These are phyloP conservation scores for Holacanthus passer DNA, from an alignment of 2,113 vertebrate genomes.

Conservation along the genomic window DNA sequence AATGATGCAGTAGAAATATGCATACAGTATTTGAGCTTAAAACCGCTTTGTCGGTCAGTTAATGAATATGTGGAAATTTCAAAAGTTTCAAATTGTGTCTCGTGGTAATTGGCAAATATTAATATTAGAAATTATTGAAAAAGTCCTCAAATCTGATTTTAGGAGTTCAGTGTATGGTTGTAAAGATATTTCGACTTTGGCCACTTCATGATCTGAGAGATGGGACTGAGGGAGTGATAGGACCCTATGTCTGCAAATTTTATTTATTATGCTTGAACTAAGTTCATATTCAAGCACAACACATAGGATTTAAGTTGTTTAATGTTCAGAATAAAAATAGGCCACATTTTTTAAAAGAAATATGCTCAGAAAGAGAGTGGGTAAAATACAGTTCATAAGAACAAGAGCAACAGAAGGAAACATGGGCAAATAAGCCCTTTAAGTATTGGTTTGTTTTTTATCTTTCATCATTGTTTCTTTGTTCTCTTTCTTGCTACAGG, in stretches of 20 bases:
- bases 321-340: neutral
- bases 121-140: neutral
- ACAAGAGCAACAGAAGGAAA: neutral
- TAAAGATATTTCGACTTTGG: neutral
- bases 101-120: neutral
- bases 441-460: neutral
- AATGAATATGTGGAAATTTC: neutral
- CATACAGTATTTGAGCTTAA: neutral
- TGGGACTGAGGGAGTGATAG: neutral
- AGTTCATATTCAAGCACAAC: neutral
- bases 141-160: neutral
- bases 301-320: neutral
- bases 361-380: too few species aligned
- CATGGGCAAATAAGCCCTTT: neutral
- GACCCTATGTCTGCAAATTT: neutral
- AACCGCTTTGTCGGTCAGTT: neutral
- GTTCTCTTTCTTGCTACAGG: neutral
- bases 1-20: slow-evolving; percentile 7
- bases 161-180: neutral
- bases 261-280: slow-evolving; percentile 4
- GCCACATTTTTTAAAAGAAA: neutral
- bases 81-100: neutral
- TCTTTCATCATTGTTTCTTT: neutral
- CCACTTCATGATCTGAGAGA: slow-evolving; percentile 3
- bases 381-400: neutral